These are phyloP conservation scores for Ardeotis arabs DNA, from an alignment of 2,113 vertebrate species.

Conservation along the genomic window DNA sequence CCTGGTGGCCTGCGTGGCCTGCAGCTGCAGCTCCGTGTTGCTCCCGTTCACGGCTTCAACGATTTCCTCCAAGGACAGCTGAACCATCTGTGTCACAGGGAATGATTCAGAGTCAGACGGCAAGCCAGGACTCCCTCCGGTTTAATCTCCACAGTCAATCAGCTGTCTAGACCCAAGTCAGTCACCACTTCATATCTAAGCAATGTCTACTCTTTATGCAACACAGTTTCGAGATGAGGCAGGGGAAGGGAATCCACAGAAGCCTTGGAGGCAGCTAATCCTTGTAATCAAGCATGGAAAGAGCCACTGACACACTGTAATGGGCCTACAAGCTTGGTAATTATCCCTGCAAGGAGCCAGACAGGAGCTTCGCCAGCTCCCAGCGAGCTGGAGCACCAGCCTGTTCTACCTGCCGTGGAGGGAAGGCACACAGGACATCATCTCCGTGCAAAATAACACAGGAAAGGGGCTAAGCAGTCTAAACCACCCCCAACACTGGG, in stretches of 20 bases:
- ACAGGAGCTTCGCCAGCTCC: background rate
- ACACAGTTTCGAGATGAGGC: conserved; percentile 36
- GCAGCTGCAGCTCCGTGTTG: conserved; percentile 67
- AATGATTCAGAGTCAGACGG: background rate
- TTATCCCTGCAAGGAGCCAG: conserved; percentile 42
- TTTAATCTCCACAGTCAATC: conserved; percentile 19
- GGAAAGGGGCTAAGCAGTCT: background rate
- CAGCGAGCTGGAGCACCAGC: background rate
- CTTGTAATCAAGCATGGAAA: conserved; percentile 17
- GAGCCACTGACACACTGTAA: background rate
- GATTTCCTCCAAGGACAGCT: conserved; percentile 78
- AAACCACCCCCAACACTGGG: background rate
- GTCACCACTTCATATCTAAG: conserved; percentile 50
- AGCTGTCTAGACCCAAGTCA: conserved; percentile 36
- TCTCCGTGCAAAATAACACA: background rate
- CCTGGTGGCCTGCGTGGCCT: conserved; percentile 87
- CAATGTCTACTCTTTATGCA: conserved; percentile 18
- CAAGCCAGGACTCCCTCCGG: background rate
- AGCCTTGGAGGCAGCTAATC: conserved; percentile 23
- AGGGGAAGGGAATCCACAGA: conserved; percentile 45
- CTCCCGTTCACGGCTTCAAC: conserved; percentile 73
- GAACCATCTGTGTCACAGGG: conserved; percentile 66
- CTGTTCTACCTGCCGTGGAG: conserved; percentile 20
- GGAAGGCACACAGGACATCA: background rate
- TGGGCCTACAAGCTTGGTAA: background rate